Conservation (phyloP, 2,113 vertebrate genomes). For the Zosterops borbonicus region DNA sequence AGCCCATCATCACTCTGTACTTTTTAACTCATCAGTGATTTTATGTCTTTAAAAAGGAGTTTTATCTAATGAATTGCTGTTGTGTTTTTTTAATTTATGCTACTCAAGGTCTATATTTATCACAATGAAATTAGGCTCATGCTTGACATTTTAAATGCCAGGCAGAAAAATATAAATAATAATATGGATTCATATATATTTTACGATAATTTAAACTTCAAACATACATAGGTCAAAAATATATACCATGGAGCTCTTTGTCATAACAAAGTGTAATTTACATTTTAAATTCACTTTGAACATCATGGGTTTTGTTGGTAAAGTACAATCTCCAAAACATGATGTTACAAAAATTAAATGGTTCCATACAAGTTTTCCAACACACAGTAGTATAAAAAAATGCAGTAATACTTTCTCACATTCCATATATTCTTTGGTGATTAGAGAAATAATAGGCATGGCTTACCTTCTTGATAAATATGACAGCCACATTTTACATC, state of each 20-base stretch:
- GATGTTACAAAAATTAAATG: background rate
- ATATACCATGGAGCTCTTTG: background rate
- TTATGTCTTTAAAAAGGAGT: background rate
- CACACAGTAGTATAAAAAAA: background rate
- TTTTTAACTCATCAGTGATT: background rate
- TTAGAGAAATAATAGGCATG: background rate
- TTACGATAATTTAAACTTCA: background rate
- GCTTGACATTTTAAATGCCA: slow-evolving; percentile 22
- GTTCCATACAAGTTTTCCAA: background rate
- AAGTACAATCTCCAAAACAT: background rate
- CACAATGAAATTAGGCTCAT: background rate
- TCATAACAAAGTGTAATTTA: background rate
- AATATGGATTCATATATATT: background rate
- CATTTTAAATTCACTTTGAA: background rate
- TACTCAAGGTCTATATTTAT: background rate
- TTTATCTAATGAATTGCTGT: background rate
- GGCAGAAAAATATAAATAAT: background rate
- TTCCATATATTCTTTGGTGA: background rate
- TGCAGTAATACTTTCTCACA: background rate
- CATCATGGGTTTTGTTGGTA: background rate
- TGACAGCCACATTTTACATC: background rate
- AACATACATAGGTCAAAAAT: background rate
- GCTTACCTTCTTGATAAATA: background rate
- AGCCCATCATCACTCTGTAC: background rate
- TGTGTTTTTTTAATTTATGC: background rate